Evolutionary conservation across 2,888 invertebrate species (phyloP), one percentile per base, ranked within the genome.

Genomic region (Chrysotoxum bicinctum): DNA sequence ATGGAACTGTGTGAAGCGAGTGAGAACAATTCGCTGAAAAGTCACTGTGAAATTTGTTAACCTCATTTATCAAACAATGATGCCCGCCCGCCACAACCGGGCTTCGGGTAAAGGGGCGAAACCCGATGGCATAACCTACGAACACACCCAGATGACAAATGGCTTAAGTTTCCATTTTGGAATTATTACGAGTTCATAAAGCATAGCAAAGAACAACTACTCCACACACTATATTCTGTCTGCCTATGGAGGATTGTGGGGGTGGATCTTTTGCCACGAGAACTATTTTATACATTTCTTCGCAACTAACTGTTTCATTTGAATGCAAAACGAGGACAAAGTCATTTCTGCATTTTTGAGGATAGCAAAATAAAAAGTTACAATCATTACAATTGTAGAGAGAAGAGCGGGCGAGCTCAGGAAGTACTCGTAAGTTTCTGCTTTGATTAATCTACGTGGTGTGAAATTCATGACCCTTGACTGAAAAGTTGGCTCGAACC

Each of bases 131-230:
- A 50, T 72, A 75, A 76, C 80, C 84, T 66, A 70, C 48, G 54
- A 66, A 66, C 43, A 54, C 58, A 72, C 19, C 19, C 72, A 68
- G 72, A 85, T 85, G 84, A 85, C 84, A 85, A 85, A 85, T 85
- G 84, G 80, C 68, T 45, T 79, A 85, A 85, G 84, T 85, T 85
- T 80, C 68, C 80, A 80, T 76, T 85, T 80, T 74, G 60, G 75
- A 84, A 85, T 85, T 85, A 85, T 85, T 84, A 80, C 80, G 72
- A 85, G 84, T 85, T 85, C 84, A 85, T 85, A 80, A 79, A 84
- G 74, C 79, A 79, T 75, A 26, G 19, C 30, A n/a, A 14, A 70
- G 50, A 32, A 66, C 32, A 52, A 62, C 62, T 43, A 62, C 43
- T 62, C 12, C 26, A 26, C 30, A 64, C 48, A 40, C 43, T 56